These are phyloP conservation scores for Andrena bucephala DNA, from an alignment of 2,888 invertebrate genomes.

Conservation along the genomic window DNA sequence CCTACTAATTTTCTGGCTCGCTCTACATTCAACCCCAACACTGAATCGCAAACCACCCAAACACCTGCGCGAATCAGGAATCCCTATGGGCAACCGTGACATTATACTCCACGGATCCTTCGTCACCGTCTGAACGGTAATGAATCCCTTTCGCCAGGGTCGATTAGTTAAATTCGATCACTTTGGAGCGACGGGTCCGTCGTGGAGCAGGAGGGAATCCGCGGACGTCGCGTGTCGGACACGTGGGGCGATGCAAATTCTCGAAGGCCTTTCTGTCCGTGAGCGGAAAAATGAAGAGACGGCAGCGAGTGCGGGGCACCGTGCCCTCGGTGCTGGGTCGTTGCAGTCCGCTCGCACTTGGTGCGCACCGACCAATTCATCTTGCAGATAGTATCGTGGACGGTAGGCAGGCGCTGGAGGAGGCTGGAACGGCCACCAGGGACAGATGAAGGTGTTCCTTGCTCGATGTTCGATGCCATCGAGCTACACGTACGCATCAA, in stretches of 20 bases:
- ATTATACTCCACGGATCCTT: background rate
- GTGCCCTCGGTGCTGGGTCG: conserved; percentile 51
- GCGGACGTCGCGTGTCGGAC: conserved; percentile 59
- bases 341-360: conserved; percentile 52
- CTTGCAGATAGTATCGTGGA: conserved; percentile 77
- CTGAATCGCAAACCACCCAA: background rate
- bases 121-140: conserved; percentile 3
- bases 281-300: conserved; percentile 43
- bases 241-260: conserved; percentile 59
- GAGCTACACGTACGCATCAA: conserved; percentile 58
- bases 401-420: conserved; percentile 69
- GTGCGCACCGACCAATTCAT: conserved; percentile 72
- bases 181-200: background rate
- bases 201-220: background rate
- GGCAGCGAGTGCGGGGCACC: conserved; percentile 25
- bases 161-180: conserved; percentile 26
- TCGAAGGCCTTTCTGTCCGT: conserved; percentile 25
- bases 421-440: conserved; percentile 56
- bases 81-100: background rate
- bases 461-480: conserved; percentile 62
- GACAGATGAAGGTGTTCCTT: conserved; percentile 66
- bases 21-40: too few species aligned
- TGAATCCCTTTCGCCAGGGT: conserved; percentile 5
- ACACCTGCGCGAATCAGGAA: background rate
- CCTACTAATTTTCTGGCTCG: too few species aligned